These are phyloP conservation scores for Hemiscyllium ocellatum DNA, from an alignment of 2,113 vertebrate genomes.

Conservation along the genomic window DNA sequence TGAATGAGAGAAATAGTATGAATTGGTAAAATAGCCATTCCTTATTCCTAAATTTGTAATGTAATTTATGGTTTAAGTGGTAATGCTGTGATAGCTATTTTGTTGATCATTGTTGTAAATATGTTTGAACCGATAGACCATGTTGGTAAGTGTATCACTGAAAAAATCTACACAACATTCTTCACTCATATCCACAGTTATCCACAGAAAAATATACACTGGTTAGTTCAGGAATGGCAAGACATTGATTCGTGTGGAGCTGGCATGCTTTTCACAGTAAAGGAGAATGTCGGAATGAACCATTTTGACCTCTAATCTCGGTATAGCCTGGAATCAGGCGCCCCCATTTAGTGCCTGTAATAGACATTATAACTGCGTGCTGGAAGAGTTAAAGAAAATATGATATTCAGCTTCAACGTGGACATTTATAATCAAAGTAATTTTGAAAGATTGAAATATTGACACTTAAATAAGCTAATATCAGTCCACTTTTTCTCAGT, in stretches of 20 bases:
- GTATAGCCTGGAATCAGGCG: background rate
- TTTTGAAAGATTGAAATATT: background rate
- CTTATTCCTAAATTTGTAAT: background rate
- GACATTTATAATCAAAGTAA: background rate
- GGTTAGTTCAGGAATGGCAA: background rate
- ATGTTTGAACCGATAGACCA: background rate
- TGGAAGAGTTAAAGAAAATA: background rate
- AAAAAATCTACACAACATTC: background rate
- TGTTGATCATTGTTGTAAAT: conserved; percentile 8
- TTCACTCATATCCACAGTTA: background rate
- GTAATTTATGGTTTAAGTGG: background rate
- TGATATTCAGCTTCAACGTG: background rate
- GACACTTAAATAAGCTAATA: background rate
- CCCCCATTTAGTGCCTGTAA: background rate
- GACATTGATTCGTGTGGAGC: background rate
- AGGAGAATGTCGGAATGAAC: background rate
- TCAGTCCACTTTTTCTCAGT: background rate
- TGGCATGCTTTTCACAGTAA: background rate
- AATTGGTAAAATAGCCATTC: background rate
- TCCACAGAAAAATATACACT: background rate
- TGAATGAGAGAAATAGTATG: background rate
- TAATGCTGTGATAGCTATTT: background rate
- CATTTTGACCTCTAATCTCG: background rate
- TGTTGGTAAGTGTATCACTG: background rate
- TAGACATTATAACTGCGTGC: background rate